Conservation (phyloP, 2,113 vertebrate genomes). For the Chinchilla lanigera region DNA sequence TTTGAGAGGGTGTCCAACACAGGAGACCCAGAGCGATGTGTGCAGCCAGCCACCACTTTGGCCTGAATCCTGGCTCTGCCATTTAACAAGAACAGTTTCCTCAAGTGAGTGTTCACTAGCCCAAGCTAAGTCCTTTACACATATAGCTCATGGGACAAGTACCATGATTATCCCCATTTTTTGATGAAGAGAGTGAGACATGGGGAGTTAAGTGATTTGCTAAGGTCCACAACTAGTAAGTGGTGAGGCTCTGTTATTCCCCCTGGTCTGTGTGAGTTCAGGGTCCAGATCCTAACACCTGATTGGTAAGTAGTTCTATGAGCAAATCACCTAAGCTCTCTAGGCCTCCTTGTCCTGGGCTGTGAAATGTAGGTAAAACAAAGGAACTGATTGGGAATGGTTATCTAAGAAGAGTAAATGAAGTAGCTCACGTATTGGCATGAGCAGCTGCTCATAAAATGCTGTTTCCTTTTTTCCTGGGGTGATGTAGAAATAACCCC, state of each 20-base stretch:
- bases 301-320: background rate
- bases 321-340: background rate
- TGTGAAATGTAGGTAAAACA: background rate
- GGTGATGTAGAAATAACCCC: slow-evolving; percentile 21
- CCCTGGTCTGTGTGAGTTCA: background rate
- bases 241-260: background rate
- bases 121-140: background rate
- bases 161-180: background rate
- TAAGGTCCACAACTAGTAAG: background rate
- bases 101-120: background rate
- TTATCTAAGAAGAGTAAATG: background rate
- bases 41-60: background rate
- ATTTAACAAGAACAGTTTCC: background rate
- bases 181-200: background rate
- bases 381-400: no score
- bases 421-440: background rate
- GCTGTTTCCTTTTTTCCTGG: background rate
- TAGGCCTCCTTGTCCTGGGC: background rate
- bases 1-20: background rate
- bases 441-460: background rate
- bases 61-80: background rate
- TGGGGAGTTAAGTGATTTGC: background rate
- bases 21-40: background rate
- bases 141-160: background rate
- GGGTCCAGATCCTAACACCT: background rate